Base-by-base conservation (phyloP, 1,140 invertebrate genomes). In the Episyrphus balteatus region DNA sequence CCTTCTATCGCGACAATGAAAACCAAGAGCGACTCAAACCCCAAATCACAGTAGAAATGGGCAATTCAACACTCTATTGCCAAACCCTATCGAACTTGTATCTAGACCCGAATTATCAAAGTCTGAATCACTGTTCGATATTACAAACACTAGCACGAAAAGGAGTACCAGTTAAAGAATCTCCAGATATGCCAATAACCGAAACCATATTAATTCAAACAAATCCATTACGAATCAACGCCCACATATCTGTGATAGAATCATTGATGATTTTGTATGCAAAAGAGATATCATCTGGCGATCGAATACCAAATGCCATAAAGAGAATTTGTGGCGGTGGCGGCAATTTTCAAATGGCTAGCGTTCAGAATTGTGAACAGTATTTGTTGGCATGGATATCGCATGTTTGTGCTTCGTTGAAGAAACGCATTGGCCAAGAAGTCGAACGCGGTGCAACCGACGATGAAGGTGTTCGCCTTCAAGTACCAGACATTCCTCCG, bases 171-270 rank as follows among this genome's bases (percentile, higher is more conserved):
- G 82, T 93, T 32, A 77, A 81, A 30, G 88, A 92, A 66, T 81
- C 86, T 39, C 79, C 82, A 49, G 90, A 93, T 68, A 80, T 82
- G 55, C 81, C 85, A 59, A 82, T 98, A 62, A 98, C 93, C 41
- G 94, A 98, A 74, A 96, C 92, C 39, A 86, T 92, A 51, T 82
- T 98, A 54, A 89, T 95, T 66, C 91, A 97, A 73, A 95, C 90
- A 51, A 91, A 89, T 67, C 94, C 94, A 56, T 78, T 98, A 51
- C 85, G 88, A 79, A 85, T 96, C 82, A 86, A 80, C 68, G 90
- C 91, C 55, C 95, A 99, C 73, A 84, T 98, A 81, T 82, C 88
- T 68, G 86, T 99, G 70, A 94, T 97, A 72, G 93, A 98, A 76
- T 88, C 89, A 54, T 77, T 98, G 66, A 98, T 99, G 93, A 78